A percentile compares a stretch with the other conserved stretches of the same genome.
Evolutionary conservation across 2,888 invertebrate genomes (phyloP).

Genomic region (Nymphalis c-album): DNA sequence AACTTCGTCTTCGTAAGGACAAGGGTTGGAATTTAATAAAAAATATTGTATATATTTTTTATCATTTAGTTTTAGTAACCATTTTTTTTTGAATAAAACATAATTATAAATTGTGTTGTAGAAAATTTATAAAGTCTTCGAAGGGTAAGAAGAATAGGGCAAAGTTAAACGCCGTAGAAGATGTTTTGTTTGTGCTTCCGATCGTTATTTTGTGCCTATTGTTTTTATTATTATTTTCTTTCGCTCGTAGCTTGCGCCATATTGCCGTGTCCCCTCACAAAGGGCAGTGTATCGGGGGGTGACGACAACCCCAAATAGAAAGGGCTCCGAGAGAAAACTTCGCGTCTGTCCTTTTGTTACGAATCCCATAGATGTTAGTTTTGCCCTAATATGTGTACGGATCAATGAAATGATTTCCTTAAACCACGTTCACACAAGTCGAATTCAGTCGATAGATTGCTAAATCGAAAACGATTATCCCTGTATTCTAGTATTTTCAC

Average conservation of each 20-base stretch:
- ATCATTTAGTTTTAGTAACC: too few relatives aligned
- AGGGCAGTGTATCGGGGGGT: slow-evolving; percentile 72
- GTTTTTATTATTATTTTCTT: slow-evolving; percentile 32
- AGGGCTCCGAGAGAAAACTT: slow-evolving; percentile 67
- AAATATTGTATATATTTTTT: too few relatives aligned
- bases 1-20: too few relatives aligned
- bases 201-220: slow-evolving; percentile 16
- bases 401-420: slow-evolving; percentile 28
- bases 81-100: too few relatives aligned
- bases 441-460: too few relatives aligned
- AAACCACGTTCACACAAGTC: neutral
- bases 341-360: slow-evolving; percentile 56
- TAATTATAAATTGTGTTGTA: too few relatives aligned
- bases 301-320: slow-evolving; percentile 74
- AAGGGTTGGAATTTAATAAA: too few relatives aligned
- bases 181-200: slow-evolving; percentile 15
- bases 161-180: neutral
- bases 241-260: slow-evolving; percentile 56
- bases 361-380: slow-evolving; percentile 62
- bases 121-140: too few relatives aligned
- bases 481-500: too few relatives aligned
- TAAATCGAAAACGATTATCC: too few relatives aligned
- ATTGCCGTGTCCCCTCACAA: slow-evolving; percentile 47
- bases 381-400: slow-evolving; percentile 28
- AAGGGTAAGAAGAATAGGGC: neutral